Base-by-base conservation (phyloP, 2,113 vertebrate species). In the Ceyx cyanopectus region DNA sequence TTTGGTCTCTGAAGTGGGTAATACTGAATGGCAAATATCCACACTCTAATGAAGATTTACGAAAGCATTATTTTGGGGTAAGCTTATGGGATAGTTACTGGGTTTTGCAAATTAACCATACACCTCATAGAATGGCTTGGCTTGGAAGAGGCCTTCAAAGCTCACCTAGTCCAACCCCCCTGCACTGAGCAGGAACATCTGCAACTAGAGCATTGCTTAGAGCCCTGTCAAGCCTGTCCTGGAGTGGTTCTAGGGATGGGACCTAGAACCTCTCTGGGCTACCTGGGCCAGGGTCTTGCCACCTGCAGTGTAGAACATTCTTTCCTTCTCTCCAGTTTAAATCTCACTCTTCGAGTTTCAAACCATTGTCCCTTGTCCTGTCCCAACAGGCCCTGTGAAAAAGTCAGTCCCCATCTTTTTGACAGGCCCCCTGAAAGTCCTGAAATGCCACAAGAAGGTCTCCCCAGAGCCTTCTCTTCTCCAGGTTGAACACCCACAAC, bases 1-100 rank as follows among this genome's bases (percentile, higher is more conserved):
- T 96, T 96, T 93, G 58, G 90, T 94, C 82, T 93, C 95, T 95
- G 94, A 95, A 95, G 95, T 91, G 89, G 87, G 88, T 95, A 90
- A 92, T 85, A 80, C 81, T 83, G 84, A 94, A 89, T 75, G 81
- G 82, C 70, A 96, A 96, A 94, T 87, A 94, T 74, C 92, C 86
- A 90, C 80, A 60, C 56, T 72, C 48, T 80, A 94, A 96, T 85
- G 84, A 92, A 93, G 89, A 91, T 78, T 80, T 69, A 93, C 56
- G 60, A 70, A 89, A 91, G 83, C 77, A 66, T 72, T 91, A 86
- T 95, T 95, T 92, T 80, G 74, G 79, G 62, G 48, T 74, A 57
- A n/a, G 74, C 63, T 92, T 61, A 73, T 34, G 74, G 40, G 51
- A 46, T 8, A 86, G 81, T 41, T 70, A 70, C 62, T 48, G 75